Base-by-base conservation (phyloP, 1,140 invertebrate genomes). In the Hormaphis cornu region DNA sequence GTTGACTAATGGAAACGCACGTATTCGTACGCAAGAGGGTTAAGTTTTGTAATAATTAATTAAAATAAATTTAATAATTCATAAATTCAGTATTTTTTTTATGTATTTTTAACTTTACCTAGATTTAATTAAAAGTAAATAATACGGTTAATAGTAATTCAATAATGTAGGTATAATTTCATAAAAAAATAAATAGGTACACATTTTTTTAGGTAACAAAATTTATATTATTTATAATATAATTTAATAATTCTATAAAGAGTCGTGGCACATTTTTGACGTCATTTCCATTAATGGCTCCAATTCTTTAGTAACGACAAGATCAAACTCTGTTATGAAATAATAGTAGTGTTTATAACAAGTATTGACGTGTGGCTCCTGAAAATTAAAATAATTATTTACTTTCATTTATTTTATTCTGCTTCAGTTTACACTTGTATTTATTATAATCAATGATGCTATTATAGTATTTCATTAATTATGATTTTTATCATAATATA, bases 301-400 rank as follows among this genome's bases (percentile, higher is more conserved):
- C 69, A 97, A 78, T 78, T 97, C 93, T 77, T 93, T 93, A 24
- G 83, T 77, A 72, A 87, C 88, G 48, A 97, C 86, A 71, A 97
- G 78, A 74, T 91, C 86, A 76, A 95, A 94, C 79, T 96, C 91
- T 40, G 83, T 87, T 12, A 96, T 88, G 80, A 97, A 97, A 78
- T 93, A 97, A 76, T 94, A 97, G 78, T 95, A 97, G 79, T 97
- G 94, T 78, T 97, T 97, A 80, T 96, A 97, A 76, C 94, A 95
- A 2, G 93, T 94, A 79, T 97, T 97, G 0, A 96, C 91, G 77
- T 97, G 94, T 28, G 94, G 91, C 80, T 97, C 93, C 91, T 93
- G 75, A 52, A 83, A 82, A 72, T 75, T 72, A 72, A 74, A 71
- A 70, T 61, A 16, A 26, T 69, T 46, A 42, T 42, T 42, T 6